Evolutionary conservation across 2,797 vertebrate species (phyloP).

Genomic region (Hoplostethus atlanticus): DNA sequence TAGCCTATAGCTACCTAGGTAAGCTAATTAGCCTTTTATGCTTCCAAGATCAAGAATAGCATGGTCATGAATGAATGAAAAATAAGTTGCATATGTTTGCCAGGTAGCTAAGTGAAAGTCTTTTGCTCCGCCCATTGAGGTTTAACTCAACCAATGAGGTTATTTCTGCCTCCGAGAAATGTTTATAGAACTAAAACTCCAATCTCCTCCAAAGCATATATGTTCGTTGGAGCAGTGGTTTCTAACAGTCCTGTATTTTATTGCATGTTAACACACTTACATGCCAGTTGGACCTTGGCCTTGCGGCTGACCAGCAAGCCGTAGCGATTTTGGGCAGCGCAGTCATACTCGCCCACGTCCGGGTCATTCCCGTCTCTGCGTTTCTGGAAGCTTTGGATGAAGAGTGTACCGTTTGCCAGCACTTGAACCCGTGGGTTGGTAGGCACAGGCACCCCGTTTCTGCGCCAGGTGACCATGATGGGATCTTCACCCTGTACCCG

Average conservation of each 20-base stretch:
- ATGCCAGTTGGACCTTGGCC: conserved; percentile 81
- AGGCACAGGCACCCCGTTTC: conserved; percentile 70
- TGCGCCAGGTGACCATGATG: conserved; percentile 79
- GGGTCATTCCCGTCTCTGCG: conserved; percentile 64
- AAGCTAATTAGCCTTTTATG: too few species aligned
- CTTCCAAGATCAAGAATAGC: too few species aligned
- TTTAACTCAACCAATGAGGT: too few species aligned
- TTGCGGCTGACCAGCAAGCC: conserved; percentile 84
- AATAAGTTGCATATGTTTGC: too few species aligned
- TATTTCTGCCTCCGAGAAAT: too few species aligned
- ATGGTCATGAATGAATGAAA: too few species aligned
- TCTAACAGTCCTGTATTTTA: neutral
- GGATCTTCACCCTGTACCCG: conserved; percentile 81
- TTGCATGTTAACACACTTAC: conserved; percentile 69
- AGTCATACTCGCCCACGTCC: conserved; percentile 81
- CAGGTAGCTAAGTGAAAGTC: too few species aligned
- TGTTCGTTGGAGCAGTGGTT: neutral
- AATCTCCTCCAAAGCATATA: too few species aligned
- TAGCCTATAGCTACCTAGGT: too few species aligned
- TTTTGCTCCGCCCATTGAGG: too few species aligned
- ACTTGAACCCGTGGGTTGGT: conserved; percentile 58
- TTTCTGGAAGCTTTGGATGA: conserved; percentile 80
- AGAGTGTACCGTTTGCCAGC: conserved; percentile 80
- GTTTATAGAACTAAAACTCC: too few species aligned
- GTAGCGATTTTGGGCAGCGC: conserved; percentile 79